A percentile compares a stretch with the other conserved stretches of the same genome.
Evolutionary conservation across 2,797 vertebrate species (phyloP).

Genomic region (Borostomias antarcticus): DNA sequence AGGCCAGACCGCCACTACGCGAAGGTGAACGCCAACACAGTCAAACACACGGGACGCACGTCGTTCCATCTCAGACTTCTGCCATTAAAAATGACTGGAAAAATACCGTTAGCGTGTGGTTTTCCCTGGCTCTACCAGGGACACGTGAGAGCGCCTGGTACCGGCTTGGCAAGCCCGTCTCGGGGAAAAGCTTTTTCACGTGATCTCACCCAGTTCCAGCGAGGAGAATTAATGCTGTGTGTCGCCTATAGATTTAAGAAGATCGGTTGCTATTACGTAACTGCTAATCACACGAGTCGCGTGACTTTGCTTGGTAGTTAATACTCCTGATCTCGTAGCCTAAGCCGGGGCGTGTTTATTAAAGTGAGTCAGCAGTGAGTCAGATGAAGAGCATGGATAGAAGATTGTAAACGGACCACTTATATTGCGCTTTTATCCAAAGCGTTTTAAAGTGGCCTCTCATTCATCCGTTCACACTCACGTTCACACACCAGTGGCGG

Average conservation of each 20-base stretch:
- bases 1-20: not conserved
- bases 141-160: not conserved
- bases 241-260: slow-evolving; percentile 61
- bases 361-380: not conserved
- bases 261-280: slow-evolving; percentile 64
- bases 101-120: no score
- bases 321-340: not conserved
- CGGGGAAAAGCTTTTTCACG: slow-evolving; percentile 62
- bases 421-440: no score
- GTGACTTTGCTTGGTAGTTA: not conserved
- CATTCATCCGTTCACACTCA: no score
- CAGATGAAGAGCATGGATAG: no score
- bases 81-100: no score
- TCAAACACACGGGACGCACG: not conserved
- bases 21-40: not conserved
- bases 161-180: slow-evolving; percentile 10
- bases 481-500: no score
- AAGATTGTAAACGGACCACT: no score
- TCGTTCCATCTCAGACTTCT: not conserved
- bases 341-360: not conserved
- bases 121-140: no score
- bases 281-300: slow-evolving; percentile 30
- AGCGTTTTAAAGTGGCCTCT: no score
- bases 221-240: slow-evolving; percentile 58
- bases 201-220: slow-evolving; percentile 44